Evolutionary conservation across 2,888 invertebrate genomes (phyloP).

Genomic region (Portevinia maculata): DNA sequence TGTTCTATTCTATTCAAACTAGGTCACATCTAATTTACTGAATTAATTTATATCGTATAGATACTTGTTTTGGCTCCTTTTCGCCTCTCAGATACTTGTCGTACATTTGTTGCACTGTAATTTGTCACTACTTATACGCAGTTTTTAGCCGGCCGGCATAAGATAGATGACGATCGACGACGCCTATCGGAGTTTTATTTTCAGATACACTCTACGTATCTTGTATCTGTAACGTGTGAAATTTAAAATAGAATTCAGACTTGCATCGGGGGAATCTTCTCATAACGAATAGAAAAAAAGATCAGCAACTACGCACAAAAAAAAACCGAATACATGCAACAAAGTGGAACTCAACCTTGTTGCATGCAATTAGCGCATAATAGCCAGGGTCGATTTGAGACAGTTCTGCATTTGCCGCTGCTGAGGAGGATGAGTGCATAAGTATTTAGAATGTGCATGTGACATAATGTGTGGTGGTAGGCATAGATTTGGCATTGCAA

Average conservation of each 20-base stretch:
- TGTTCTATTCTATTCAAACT: constrained; percentile 36
- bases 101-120: constrained; percentile 36
- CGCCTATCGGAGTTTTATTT: constrained; percentile 51
- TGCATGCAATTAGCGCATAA: constrained; percentile 72
- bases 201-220: constrained; percentile 30
- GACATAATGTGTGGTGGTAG: constrained; percentile 48
- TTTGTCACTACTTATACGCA: constrained; percentile 50
- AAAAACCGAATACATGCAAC: not conserved
- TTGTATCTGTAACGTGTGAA: constrained; percentile 70
- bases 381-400: constrained; percentile 72
- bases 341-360: constrained; percentile 72
- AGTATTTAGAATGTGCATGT: constrained; percentile 18
- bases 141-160: constrained; percentile 68
- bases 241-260: constrained; percentile 51
- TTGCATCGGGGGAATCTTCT: constrained; percentile 47
- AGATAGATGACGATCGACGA: constrained; percentile 26
- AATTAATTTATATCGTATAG: constrained; percentile 55
- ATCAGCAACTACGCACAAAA: constrained; percentile 28
- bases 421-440: constrained; percentile 3
- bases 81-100: constrained; percentile 27
- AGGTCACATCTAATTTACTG: constrained; percentile 67
- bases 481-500: constrained; percentile 67
- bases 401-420: constrained; percentile 30
- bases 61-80: constrained; percentile 42
- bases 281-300: constrained; percentile 39